Conservation (phyloP, 2,113 vertebrate genomes). For the Euleptes europaea region DNA sequence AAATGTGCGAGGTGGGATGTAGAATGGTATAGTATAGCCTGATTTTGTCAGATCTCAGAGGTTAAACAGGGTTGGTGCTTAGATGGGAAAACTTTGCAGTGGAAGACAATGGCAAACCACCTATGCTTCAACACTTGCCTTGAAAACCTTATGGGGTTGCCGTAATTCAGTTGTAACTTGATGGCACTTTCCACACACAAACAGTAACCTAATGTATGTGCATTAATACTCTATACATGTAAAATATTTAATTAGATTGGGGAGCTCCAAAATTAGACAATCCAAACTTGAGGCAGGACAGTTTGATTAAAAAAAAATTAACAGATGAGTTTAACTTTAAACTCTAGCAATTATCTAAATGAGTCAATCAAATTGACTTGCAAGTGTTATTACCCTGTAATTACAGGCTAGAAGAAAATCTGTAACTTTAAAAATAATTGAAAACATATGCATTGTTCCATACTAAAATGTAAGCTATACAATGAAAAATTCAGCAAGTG, state of each 20-base stretch:
- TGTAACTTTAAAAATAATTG: constrained; percentile 74
- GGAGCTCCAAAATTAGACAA: not conserved
- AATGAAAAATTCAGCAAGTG: constrained; percentile 47
- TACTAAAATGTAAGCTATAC: constrained; percentile 50
- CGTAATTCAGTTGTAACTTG: too few relatives aligned
- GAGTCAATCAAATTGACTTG: constrained; percentile 65
- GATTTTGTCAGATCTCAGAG: too few relatives aligned
- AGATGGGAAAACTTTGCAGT: too few relatives aligned
- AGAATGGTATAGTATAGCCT: too few relatives aligned
- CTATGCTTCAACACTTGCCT: too few relatives aligned
- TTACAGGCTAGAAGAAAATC: constrained; percentile 68
- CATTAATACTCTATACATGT: constrained; percentile 34
- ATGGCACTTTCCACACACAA: not conserved
- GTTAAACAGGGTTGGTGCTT: too few relatives aligned
- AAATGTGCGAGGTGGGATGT: too few relatives aligned
- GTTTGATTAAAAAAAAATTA: constrained; percentile 41
- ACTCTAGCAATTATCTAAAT: constrained; percentile 65
- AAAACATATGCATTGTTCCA: constrained; percentile 53
- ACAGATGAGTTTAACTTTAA: constrained; percentile 62
- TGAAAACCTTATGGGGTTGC: too few relatives aligned
- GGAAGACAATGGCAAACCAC: too few relatives aligned
- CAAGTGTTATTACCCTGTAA: constrained; percentile 60
- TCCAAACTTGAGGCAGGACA: constrained; percentile 39
- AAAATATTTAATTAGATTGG: constrained; percentile 24
- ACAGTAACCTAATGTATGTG: constrained; percentile 36